Evolutionary conservation across 1,140 invertebrate genomes (phyloP).

Genomic region (Lasioglossum baleicum): DNA sequence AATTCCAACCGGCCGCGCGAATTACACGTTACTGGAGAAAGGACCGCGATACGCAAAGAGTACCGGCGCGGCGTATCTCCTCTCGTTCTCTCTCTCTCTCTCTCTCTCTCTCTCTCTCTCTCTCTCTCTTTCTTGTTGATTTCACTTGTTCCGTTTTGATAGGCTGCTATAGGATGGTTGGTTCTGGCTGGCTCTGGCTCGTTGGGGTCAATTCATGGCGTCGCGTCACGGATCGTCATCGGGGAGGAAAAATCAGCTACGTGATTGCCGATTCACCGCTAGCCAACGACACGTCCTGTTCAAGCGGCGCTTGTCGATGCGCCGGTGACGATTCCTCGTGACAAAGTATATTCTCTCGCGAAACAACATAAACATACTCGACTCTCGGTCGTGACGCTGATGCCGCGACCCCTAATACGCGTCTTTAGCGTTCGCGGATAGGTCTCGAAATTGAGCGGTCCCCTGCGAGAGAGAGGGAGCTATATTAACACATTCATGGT

Average conservation of each 20-base stretch:
- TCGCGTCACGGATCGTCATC: conserved; percentile 26
- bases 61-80: too few relatives aligned
- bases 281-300: conserved; percentile 15
- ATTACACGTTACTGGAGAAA: conserved; percentile 37
- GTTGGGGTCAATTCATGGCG: conserved; percentile 10
- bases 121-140: not conserved
- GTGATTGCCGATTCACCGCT: conserved; percentile 46
- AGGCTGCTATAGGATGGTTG: not conserved
- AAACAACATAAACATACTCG: not conserved
- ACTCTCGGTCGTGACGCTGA: not conserved
- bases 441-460: not conserved
- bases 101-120: not conserved
- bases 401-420: not conserved
- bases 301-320: not conserved
- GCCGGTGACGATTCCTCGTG: conserved; percentile 21
- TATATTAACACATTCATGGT: too few relatives aligned
- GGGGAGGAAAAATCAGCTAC: conserved; percentile 2
- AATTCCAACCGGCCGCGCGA: conserved; percentile 47
- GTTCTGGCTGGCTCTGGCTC: not conserved
- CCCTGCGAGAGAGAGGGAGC: too few relatives aligned
- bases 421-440: not conserved
- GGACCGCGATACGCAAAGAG: not conserved
- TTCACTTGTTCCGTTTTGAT: conserved; percentile 20
- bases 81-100: too few relatives aligned
- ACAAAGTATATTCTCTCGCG: conserved; percentile 7